Evolutionary conservation across 2,797 vertebrate species (phyloP).

Genomic region (Gallinago stenura): DNA sequence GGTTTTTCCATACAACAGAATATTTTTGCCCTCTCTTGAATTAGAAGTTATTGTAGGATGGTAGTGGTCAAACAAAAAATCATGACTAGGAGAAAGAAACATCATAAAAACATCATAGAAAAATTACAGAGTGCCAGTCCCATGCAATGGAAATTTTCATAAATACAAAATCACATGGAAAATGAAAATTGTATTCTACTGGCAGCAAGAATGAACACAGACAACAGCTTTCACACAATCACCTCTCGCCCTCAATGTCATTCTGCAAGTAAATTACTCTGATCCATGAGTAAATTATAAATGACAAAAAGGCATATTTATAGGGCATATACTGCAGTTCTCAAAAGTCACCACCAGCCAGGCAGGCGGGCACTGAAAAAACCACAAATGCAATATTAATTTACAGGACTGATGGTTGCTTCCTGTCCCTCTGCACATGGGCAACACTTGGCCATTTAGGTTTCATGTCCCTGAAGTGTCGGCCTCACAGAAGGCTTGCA

Average conservation of each 20-base stretch:
- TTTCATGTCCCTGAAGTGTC: neutral
- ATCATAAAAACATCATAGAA: neutral
- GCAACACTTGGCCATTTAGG: neutral
- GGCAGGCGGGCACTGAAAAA: neutral
- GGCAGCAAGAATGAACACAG: neutral
- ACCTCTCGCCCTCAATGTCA: neutral
- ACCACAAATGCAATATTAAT: slow-evolving; percentile 13
- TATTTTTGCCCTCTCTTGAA: neutral
- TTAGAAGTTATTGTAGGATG: neutral
- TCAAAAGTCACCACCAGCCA: neutral
- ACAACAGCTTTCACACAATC: slow-evolving; percentile 41
- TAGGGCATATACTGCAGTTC: neutral
- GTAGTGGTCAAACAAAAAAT: neutral
- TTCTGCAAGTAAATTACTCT: slow-evolving; percentile 25
- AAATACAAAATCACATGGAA: neutral
- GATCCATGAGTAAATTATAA: neutral
- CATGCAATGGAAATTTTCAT: neutral
- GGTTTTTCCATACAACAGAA: neutral
- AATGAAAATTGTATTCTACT: neutral
- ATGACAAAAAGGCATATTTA: slow-evolving; percentile 5
- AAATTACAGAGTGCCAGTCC: neutral
- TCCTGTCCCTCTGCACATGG: neutral
- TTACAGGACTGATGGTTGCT: neutral
- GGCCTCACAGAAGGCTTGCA: neutral
- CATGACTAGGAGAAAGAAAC: neutral